phyloP scores from a whole-genome alignment of 2,888 invertebrate genomes.

The Arctia plantaginis region DNA sequence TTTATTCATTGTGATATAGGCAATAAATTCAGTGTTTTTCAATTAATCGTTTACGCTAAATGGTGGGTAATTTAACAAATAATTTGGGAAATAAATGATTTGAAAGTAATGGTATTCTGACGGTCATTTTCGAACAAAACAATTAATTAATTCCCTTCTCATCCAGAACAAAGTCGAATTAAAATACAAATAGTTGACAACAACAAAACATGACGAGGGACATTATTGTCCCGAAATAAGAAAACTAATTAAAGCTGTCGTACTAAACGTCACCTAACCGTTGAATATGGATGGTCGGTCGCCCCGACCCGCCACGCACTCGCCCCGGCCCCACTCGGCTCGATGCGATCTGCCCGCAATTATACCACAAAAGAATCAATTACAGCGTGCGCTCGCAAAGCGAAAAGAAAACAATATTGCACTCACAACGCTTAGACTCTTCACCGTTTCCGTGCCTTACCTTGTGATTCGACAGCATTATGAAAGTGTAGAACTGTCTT shows the following conservation, averaged over 20 bases:
- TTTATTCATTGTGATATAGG: too few relatives aligned
- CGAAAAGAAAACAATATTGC: conserved; percentile 78
- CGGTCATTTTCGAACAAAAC: conserved; percentile 21
- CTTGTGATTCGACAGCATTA: conserved; percentile 56
- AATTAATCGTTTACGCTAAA: neutral
- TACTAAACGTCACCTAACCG: conserved; percentile 69
- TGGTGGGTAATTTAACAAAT: neutral
- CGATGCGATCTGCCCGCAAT: conserved; percentile 77
- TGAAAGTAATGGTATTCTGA: neutral
- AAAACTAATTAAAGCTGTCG: conserved; percentile 69
- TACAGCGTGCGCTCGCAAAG: conserved; percentile 66
- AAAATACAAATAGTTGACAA: conserved; percentile 32
- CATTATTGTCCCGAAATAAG: conserved; percentile 62
- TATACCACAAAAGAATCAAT: conserved; percentile 83
- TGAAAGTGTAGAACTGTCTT: conserved; percentile 51
- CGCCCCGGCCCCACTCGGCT: conserved; percentile 31
- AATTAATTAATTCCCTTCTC: conserved; percentile 25
- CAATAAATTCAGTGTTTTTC: too few relatives aligned
- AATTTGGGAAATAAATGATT: neutral
- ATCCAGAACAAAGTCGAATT: conserved; percentile 24
- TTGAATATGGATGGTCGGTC: conserved; percentile 68
- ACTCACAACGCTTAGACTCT: conserved; percentile 73
- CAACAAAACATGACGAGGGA: conserved; percentile 52
- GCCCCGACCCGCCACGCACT: conserved; percentile 50
- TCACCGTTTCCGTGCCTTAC: conserved; percentile 71